Base-by-base conservation (phyloP, 2,888 invertebrate species). In the Caenorhabditis angaria region DNA sequence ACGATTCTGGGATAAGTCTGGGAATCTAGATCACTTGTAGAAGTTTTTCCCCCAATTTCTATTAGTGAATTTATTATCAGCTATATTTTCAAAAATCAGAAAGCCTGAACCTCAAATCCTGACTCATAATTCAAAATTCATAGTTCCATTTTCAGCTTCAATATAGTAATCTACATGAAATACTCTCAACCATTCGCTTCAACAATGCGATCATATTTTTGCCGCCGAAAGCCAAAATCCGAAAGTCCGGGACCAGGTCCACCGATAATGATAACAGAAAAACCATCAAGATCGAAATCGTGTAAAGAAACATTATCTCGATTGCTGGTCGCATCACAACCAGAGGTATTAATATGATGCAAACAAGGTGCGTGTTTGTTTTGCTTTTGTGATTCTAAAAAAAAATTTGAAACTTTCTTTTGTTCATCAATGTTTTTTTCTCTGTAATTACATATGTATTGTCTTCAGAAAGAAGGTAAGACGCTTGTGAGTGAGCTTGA, bases 111-210 rank as follows among this genome's bases (percentile, higher is more conserved):
- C n/a, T n/a, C n/a, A n/a, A n/a, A n/a, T n/a, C n/a, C n/a, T n/a
- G n/a, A n/a, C n/a, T n/a, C n/a, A n/a, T n/a, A n/a, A n/a, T n/a
- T n/a, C n/a, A n/a, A n/a, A n/a, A n/a, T n/a, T n/a, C n/a, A n/a
- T n/a, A n/a, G n/a, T n/a, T n/a, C n/a, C n/a, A n/a, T n/a, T 50
- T 76, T 63, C 67, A 80, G 83, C 59, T 85, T 85, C 77, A 87
- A 87, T 61, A 85, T 87, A 64, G 79, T 85, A 51, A 87, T 87
- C 60, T 87, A 87, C 70, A 76, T 84, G 71, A 81, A 80, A n/a
- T 87, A 84, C 76, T 87, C 85, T 6, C 72, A 68, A 2, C 68
- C 77, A 6, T 87, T 86, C 58, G 81, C 83, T 12, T 63, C 72
- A 58, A 84, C 82, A 2, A 70, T 86, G 29, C 70, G 70, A 32